Evolutionary conservation across 2,113 vertebrate genomes (phyloP), one percentile per base, ranked within the genome.

Genomic region (Pelmatolapia mariae): DNA sequence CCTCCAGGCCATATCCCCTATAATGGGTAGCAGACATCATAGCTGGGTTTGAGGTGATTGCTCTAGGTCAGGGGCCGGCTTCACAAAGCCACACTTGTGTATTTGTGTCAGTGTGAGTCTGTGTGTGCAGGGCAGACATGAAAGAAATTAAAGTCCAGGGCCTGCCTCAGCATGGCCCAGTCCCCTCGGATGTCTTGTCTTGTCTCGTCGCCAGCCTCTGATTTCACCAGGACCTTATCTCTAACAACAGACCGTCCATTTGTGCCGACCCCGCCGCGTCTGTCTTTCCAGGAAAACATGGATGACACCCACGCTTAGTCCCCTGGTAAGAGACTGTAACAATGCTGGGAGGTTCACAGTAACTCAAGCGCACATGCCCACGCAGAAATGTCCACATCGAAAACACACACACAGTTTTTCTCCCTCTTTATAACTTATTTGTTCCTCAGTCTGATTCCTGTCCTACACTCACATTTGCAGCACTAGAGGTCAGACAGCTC

Each of bases 211-310:
- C 88, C 84, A 82, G 54, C n/a, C 80, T 90, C 87, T 85, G 81
- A 91, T 86, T 87, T 84, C 33, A 89, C 71, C 84, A 63, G 86
- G 10, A 84, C 76, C 90, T 95, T 94, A 93, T 96, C 95, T 95
- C 87, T 54, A 12, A 89, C 81, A 87, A 82, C 94, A 93, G 83
- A 81, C 86, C 15, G 40, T n/a, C 57, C 81, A 43, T 66, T 88
- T 66, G 52, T 81, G 56, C 26, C 24, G 63, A 56, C 81, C 71
- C 84, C 8, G 16, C 33, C 10, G 24, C 4, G 57, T 31, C 81
- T 87, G 81, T 59, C 31, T 47, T 63, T 87, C 26, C 84, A 82
- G 47, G 47, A 88, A 87, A 89, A 82, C 84, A 82, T 15, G 13
- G 71, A 66, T 86, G 87, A 86, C 86, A 82, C 87, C 80, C 33